Base-by-base conservation (phyloP, 2,797 vertebrate genomes). In the Pterois miles region DNA sequence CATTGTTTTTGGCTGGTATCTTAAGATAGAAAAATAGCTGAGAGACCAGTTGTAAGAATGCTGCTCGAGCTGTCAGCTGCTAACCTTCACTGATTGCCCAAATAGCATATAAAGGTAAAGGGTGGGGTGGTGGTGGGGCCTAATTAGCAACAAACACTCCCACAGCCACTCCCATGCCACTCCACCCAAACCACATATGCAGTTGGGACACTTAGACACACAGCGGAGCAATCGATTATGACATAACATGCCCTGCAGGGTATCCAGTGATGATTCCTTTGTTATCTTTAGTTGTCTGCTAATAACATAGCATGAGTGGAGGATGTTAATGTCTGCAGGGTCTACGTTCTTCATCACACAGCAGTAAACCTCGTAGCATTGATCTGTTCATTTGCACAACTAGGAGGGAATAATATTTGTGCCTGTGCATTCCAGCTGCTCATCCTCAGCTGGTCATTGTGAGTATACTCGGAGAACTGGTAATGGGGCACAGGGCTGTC, bases 401-500 rank as follows among this genome's bases (percentile, higher is more conserved):
- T 4, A 25, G 1, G 2, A 56, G 6, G 4, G 16, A 69, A 20
- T 36, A 0, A 31, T 34, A 9, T 27, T 7, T 62, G 12, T 67
- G 9, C 1, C 3, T 62, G 22, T 85, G 14, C 78, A 34, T 75
- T 79, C 2, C 73, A 73, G 77, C 33, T 48, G 14, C 57, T 64
- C 12, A 2, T 74, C 3, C 58, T 56, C 4, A 25, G 12, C 54
- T 62, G 68, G 14, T 68, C 33, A 6, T 8, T 50, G 43, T 60
- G 57, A 36, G 27, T 27, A 14, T 8, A 3, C 53, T 57, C 43
- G 50, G 48, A 79, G 68, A 31, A 18, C 65, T 43, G 43, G 59
- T 13, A 50, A 93, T 89, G 91, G 68, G 22, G n/a, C 11, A 6
- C 65, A 73, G 48, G 8, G 10, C 8, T 1, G 53, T 16, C 52